Conservation (phyloP, 2,888 invertebrate genomes). For the Drosophila fungiperda region DNA sequence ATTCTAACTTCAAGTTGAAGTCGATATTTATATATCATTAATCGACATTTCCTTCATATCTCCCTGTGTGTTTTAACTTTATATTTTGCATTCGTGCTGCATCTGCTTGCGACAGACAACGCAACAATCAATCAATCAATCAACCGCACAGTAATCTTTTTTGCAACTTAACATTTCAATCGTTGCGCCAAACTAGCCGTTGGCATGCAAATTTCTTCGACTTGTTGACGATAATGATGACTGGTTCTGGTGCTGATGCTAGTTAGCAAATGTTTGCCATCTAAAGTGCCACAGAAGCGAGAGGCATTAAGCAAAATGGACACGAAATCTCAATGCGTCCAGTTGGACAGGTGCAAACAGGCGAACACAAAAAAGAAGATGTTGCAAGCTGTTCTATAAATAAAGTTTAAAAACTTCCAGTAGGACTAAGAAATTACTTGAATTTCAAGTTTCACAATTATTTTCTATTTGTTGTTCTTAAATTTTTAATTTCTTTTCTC, state of each 20-base stretch:
- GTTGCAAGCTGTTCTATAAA: neutral
- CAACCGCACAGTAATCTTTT: slow-evolving; percentile 50
- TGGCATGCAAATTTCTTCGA: slow-evolving; percentile 42
- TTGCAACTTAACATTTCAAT: slow-evolving; percentile 64
- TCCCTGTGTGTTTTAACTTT: neutral
- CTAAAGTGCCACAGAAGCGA: slow-evolving; percentile 17
- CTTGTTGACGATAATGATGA: slow-evolving; percentile 47
- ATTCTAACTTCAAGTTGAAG: slow-evolving; percentile 2
- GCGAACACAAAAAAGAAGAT: neutral
- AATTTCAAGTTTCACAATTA: neutral
- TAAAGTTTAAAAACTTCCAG: neutral
- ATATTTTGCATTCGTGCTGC: neutral
- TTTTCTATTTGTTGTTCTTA: neutral
- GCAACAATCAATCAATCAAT: slow-evolving; percentile 48
- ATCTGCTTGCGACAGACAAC: slow-evolving; percentile 1
- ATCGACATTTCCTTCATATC: slow-evolving; percentile 11
- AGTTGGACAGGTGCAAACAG: slow-evolving; percentile 34
- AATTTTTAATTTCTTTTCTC: neutral
- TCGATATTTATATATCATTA: slow-evolving; percentile 47
- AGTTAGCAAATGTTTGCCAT: slow-evolving; percentile 21
- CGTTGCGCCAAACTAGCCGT: slow-evolving; percentile 31
- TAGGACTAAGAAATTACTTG: neutral
- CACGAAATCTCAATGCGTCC: slow-evolving; percentile 17
- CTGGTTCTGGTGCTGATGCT: slow-evolving; percentile 30
- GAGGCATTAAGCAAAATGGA: slow-evolving; percentile 26